These are phyloP conservation scores for Mormyrops boulengeri DNA, from an alignment of 2,797 vertebrate genomes.

Conservation along the genomic window DNA sequence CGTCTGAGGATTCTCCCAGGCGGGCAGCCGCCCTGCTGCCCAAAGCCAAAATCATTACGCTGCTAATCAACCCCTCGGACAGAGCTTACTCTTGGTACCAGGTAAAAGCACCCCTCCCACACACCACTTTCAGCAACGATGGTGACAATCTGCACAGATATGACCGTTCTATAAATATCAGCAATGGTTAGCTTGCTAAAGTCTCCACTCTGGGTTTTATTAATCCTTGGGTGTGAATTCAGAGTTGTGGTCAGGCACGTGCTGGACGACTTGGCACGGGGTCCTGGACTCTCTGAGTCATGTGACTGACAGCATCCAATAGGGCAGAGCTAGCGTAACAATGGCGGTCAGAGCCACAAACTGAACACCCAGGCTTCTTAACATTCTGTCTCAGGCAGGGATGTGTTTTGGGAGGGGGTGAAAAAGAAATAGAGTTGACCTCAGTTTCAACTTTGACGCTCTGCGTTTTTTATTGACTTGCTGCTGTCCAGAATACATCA, in stretches of 20 bases:
- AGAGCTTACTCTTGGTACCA: conserved; percentile 97
- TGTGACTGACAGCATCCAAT: not conserved
- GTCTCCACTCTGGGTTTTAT: not conserved
- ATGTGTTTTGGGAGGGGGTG: not conserved
- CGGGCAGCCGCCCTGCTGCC: conserved; percentile 81
- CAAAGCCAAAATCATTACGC: conserved; percentile 92
- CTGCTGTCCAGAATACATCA: not conserved
- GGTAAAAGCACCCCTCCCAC: conserved; percentile 50
- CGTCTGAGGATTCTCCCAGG: conserved; percentile 83
- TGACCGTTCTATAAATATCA: not conserved
- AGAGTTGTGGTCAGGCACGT: not conserved
- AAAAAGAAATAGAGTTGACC: not conserved
- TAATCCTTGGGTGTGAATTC: not conserved
- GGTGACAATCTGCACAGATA: not conserved
- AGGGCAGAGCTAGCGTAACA: not conserved
- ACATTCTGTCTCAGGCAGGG: not conserved
- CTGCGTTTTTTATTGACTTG: conserved; percentile 4
- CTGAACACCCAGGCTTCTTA: not conserved
- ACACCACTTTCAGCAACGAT: not conserved
- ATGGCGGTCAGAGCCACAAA: not conserved
- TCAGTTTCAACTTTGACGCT: conserved; percentile 20
- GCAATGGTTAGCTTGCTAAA: not conserved
- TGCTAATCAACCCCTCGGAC: conserved; percentile 92
- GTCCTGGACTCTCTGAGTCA: not conserved
- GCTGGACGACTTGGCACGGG: not conserved